Evolutionary conservation across 2,113 vertebrate species (phyloP), one percentile per base, ranked within the genome.

Genomic region (Electrona antarctica): DNA sequence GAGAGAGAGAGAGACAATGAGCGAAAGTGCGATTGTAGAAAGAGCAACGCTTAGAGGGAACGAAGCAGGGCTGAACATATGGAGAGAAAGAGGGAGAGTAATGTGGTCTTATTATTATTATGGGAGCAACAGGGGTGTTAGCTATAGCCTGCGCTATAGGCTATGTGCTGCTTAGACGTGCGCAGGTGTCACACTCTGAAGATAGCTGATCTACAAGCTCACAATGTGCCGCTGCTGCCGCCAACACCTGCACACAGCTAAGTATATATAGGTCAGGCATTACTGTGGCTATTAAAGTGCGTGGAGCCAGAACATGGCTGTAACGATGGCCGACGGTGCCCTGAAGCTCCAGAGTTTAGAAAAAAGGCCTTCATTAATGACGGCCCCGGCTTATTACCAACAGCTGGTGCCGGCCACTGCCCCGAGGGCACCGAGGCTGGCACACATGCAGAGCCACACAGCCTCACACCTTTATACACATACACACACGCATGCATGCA

Each of bases 351-450:
- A 15, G 69, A 55, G 76, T 75, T 83, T 71, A 71, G 12, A 67
- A 67, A 73, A 64, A 78, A 64, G 73, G 49, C 29, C 56, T 77
- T 81, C 77, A 76, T 85, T 83, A 84, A 69, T 2, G 21, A 21
- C 73, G 77, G 73, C 71, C 61, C 52, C 74, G 69, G 74, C 74
- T 85, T 83, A 86, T 87, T 80, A 79, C 77, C 60, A 78, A 74
- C 85, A 87, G 79, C 87, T 83, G 82, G 74, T 70, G 67, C 72
- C 48, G 80, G 67, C 59, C 73, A 21, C 60, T 72, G 80, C 80
- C 78, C 76, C 21, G 7, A 65, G 84, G 82, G 33, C 33, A 41
- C 33, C 33, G 33, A 41, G 33, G 33, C 33, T 41, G 33, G 33
- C 33, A 41, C 33, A 41, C 3, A 21, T 21, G 21, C 21, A 41